These are phyloP conservation scores for Ariopsis seemanni DNA, from an alignment of 2,113 vertebrate genomes.

Conservation along the genomic window DNA sequence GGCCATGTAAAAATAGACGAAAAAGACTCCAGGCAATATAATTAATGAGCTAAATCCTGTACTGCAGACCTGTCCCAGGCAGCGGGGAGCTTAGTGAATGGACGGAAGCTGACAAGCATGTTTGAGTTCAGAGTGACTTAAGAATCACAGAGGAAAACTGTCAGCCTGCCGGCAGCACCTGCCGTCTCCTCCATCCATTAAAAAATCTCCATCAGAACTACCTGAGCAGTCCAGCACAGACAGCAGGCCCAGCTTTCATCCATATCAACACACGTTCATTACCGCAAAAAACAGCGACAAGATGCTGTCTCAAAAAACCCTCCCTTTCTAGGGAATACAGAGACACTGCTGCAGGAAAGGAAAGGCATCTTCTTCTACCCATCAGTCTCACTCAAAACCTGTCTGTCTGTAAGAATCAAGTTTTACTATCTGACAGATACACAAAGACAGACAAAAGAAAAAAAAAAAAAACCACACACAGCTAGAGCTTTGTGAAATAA, in stretches of 20 bases:
- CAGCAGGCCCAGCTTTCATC: conserved; percentile 29
- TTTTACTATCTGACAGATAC: background rate
- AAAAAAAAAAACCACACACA: background rate
- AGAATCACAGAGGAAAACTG: conserved; percentile 23
- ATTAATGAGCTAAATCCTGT: conserved; percentile 52
- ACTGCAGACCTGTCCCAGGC: conserved; percentile 30
- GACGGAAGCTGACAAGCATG: conserved; percentile 34
- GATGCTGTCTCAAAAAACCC: conserved; percentile 24
- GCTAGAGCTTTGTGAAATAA: background rate
- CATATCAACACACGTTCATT: conserved; percentile 35
- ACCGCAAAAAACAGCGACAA: background rate
- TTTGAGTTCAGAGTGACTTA: conserved; percentile 30
- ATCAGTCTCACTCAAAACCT: background rate
- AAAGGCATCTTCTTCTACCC: background rate
- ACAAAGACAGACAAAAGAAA: background rate
- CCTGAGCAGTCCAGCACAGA: conserved; percentile 1
- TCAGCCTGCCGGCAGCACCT: conserved; percentile 38
- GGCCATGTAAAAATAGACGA: conserved; percentile 45
- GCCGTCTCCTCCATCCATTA: conserved; percentile 21
- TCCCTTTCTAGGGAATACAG: background rate
- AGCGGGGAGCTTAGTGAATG: conserved; percentile 19
- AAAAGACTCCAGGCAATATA: conserved; percentile 43
- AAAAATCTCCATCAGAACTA: conserved; percentile 23
- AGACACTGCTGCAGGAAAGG: conserved; percentile 30
- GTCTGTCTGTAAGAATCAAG: background rate